A percentile compares a stretch with the other conserved stretches of the same genome.
phyloP scores from a whole-genome alignment of 2,888 invertebrate genomes.

The Brenthis daphne region DNA sequence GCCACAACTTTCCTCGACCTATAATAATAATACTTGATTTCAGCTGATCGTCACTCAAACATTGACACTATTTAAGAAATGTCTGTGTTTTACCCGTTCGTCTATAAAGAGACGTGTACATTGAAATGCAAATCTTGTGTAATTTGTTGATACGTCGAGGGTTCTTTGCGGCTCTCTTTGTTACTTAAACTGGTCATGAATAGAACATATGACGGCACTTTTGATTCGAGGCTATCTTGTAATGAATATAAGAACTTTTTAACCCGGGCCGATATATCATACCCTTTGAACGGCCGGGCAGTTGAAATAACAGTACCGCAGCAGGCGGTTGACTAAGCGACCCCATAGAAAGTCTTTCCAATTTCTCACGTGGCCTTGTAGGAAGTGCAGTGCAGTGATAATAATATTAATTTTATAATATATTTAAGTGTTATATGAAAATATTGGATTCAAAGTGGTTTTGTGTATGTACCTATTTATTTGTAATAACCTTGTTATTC shows the following conservation, averaged over 20 bases:
- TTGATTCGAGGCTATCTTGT: conserved; percentile 59
- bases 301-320: conserved; percentile 68
- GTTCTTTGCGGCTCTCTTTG: conserved; percentile 78
- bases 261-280: conserved; percentile 65
- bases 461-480: not conserved
- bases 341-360: conserved; percentile 44
- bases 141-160: conserved; percentile 81
- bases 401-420: not conserved
- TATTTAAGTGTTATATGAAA: conserved; percentile 5
- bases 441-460: conserved; percentile 2
- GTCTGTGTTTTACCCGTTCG: conserved; percentile 62
- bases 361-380: conserved; percentile 41
- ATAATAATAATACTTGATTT: conserved; percentile 50
- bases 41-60: conserved; percentile 56
- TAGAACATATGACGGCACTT: conserved; percentile 75
- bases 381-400: conserved; percentile 27
- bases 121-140: conserved; percentile 78
- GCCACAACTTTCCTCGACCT: conserved; percentile 43
- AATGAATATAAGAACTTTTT: conserved; percentile 56
- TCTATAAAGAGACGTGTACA: conserved; percentile 56
- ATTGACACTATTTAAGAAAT: conserved; percentile 69
- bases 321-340: conserved; percentile 44
- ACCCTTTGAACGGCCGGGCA: conserved; percentile 56
- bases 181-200: conserved; percentile 68
- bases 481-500: not conserved